phyloP scores from a whole-genome alignment of 2,888 invertebrate genomes.

The Orthosia gracilis region DNA sequence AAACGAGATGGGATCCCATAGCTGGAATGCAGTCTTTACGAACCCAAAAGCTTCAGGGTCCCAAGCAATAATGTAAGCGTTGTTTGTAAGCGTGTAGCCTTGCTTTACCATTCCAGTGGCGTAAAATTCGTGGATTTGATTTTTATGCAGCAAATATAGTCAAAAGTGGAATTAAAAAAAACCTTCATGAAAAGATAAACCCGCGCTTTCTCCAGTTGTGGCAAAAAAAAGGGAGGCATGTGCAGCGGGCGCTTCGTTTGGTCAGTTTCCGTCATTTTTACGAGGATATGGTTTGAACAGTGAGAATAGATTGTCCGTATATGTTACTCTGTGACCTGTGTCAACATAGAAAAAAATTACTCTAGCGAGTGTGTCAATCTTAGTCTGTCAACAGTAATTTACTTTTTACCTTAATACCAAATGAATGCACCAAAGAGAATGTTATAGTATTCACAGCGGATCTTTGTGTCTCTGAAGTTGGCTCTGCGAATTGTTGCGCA shows the following conservation, averaged over 20 bases:
- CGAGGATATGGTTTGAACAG: neutral
- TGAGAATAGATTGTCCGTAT: too few species aligned
- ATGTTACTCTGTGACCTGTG: too few species aligned
- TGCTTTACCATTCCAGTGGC: neutral
- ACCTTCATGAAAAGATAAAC: conserved; percentile 93
- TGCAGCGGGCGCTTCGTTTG: conserved; percentile 80
- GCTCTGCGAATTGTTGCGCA: too few species aligned
- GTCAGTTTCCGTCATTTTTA: conserved; percentile 86
- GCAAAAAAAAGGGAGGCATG: conserved; percentile 90
- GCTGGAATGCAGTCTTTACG: too few species aligned
- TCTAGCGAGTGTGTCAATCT: too few species aligned
- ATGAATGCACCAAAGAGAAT: neutral
- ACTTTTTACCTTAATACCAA: neutral
- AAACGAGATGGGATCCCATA: neutral
- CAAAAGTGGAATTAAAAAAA: conserved; percentile 35
- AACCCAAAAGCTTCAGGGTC: too few species aligned
- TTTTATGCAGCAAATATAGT: neutral
- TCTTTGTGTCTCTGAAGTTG: too few species aligned
- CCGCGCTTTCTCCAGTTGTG: conserved; percentile 92
- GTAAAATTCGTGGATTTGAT: fast-evolving
- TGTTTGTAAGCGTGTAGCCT: neutral
- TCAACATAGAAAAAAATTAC: too few species aligned
- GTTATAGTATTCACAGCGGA: too few species aligned
- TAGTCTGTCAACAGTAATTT: conserved; percentile 25
- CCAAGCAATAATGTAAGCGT: too few species aligned